Conservation (phyloP, 2,113 vertebrate species). For the Entelurus aequoreus region DNA sequence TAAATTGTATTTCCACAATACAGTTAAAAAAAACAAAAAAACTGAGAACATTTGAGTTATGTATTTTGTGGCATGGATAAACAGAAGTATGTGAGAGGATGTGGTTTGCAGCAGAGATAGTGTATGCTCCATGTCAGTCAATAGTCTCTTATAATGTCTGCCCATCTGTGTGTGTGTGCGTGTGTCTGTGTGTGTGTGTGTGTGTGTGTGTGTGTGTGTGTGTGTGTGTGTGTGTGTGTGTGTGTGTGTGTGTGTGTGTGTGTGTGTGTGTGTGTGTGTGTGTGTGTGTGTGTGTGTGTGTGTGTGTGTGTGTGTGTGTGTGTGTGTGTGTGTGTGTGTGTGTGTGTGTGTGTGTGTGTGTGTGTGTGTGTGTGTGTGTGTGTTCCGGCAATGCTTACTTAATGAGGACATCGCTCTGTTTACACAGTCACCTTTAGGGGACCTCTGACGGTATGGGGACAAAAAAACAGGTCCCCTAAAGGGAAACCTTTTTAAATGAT, state of each 20-base stretch:
- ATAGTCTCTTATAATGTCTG: conserved; percentile 8
- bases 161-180: not conserved
- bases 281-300: not conserved
- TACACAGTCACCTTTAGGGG: too few species aligned
- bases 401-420: too few species aligned
- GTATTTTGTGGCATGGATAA: conserved; percentile 24
- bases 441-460: too few species aligned
- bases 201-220: not conserved
- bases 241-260: not conserved
- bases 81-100: conserved; percentile 58
- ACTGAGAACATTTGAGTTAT: not conserved
- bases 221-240: not conserved
- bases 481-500: too few species aligned
- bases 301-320: not conserved
- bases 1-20: not conserved
- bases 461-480: too few species aligned
- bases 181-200: not conserved
- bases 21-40: not conserved
- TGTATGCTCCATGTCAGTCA: conserved; percentile 15
- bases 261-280: not conserved
- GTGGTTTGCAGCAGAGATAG: conserved; percentile 54
- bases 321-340: not conserved
- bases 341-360: not conserved
- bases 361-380: not conserved
- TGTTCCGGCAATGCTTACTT: too few species aligned